A percentile compares a stretch with the other conserved stretches of the same genome.
phyloP scores from a whole-genome alignment of 64 coral and sea anemone species.

The Astreopora myriophthalma region DNA sequence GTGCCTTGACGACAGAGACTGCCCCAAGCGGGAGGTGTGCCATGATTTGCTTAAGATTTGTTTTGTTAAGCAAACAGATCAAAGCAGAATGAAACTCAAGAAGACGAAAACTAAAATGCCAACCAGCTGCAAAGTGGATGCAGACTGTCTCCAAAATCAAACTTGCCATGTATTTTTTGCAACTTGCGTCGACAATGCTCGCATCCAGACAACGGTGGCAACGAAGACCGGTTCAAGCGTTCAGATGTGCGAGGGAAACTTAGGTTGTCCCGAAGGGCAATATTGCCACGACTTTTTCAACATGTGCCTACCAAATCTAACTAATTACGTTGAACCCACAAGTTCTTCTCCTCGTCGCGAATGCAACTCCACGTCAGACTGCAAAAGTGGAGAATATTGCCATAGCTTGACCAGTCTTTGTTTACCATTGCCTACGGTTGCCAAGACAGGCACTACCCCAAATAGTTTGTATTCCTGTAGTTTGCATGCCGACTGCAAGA shows the following conservation, averaged over 20 bases:
- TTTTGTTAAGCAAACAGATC: not conserved
- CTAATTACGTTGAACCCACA: not conserved
- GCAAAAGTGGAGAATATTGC: slow-evolving; percentile 5
- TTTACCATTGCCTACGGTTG: not conserved
- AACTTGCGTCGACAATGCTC: not conserved
- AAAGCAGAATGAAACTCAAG: slow-evolving; percentile 1
- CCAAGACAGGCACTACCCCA: not conserved
- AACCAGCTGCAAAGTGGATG: not conserved
- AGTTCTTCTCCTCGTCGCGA: not conserved
- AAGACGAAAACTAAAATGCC: not conserved
- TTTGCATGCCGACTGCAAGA: slow-evolving; percentile 29
- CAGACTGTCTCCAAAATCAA: slow-evolving; percentile 2
- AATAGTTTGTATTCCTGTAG: not conserved
- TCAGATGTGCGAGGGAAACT: not conserved
- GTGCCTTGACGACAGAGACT: not conserved
- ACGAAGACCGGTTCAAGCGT: not conserved
- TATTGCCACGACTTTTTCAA: slow-evolving; percentile 44
- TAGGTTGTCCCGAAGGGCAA: not conserved
- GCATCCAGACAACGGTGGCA: not conserved
- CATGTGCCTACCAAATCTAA: slow-evolving; percentile 28
- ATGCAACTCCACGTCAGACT: slow-evolving; percentile 4
- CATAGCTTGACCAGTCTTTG: slow-evolving; percentile 28
- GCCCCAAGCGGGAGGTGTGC: not conserved
- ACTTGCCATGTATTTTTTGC: slow-evolving; percentile 35
- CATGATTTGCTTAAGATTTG: slow-evolving; percentile 6